A percentile compares a stretch with the other conserved stretches of the same genome.
phyloP scores from a whole-genome alignment of 2,888 invertebrate genomes.

The Drosophila infuscata region DNA sequence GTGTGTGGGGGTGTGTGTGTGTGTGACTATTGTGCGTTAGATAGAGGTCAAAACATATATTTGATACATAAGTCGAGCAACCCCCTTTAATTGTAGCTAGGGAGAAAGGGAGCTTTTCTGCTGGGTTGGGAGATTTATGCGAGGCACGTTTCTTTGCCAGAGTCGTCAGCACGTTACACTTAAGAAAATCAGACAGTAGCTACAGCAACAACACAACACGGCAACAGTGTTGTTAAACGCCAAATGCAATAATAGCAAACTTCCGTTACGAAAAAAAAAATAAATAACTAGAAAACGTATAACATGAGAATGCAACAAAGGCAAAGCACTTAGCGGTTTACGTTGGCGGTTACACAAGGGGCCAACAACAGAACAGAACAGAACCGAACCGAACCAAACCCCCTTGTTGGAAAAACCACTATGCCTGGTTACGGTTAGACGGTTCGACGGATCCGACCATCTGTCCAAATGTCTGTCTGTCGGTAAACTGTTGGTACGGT shows the following conservation, averaged over 20 bases:
- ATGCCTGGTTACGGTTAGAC: constrained; percentile 36
- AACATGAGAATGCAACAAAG: constrained; percentile 59
- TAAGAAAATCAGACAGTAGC: constrained; percentile 44
- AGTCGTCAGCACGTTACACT: constrained; percentile 69
- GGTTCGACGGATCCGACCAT: constrained; percentile 14
- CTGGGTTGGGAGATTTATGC: constrained; percentile 61
- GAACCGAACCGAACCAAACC: neutral
- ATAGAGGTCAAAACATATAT: constrained; percentile 31
- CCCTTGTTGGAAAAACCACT: constrained; percentile 8
- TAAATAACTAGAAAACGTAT: neutral
- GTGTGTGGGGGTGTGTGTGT: constrained; percentile 1
- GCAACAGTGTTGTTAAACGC: constrained; percentile 61
- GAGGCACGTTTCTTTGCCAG: constrained; percentile 69
- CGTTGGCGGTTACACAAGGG: constrained; percentile 47
- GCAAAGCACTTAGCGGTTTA: constrained; percentile 71
- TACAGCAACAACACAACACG: constrained; percentile 17
- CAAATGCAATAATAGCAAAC: constrained; percentile 64
- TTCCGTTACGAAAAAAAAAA: constrained; percentile 52
- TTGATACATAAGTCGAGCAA: constrained; percentile 7
- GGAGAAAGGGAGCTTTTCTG: too few species aligned
- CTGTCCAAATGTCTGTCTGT: neutral
- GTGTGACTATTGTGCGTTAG: constrained; percentile 26
- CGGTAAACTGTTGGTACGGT: constrained; percentile 16
- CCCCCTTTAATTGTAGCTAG: neutral
- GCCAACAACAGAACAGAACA: constrained; percentile 2